phyloP scores from a whole-genome alignment of 2,113 vertebrate genomes.

The Brevimyrus niger region DNA sequence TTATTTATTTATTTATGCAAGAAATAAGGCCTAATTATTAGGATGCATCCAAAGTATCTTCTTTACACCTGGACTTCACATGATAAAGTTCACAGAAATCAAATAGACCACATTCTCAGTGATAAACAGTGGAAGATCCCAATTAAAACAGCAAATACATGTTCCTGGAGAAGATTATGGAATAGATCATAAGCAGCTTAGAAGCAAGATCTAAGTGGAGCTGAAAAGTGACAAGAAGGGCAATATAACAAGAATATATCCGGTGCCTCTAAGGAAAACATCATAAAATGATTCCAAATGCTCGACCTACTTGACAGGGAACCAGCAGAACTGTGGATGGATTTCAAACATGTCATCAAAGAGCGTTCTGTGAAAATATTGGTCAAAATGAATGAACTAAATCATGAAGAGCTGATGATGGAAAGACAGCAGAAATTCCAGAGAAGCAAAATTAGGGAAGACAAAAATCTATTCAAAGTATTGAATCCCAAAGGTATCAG shows the following conservation, averaged over 20 bases:
- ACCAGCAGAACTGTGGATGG: not conserved
- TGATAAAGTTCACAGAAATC: not conserved
- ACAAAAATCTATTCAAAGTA: not conserved
- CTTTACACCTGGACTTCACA: not conserved
- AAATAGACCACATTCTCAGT: not conserved
- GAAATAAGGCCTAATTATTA: not conserved
- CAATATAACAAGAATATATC: not conserved
- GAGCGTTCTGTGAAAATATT: not conserved
- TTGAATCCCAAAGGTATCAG: not conserved
- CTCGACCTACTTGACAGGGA: not conserved
- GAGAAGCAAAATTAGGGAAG: not conserved
- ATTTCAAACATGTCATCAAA: not conserved
- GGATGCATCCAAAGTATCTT: not conserved
- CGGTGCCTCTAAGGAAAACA: not conserved
- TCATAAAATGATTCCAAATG: not conserved
- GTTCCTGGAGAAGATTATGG: not conserved
- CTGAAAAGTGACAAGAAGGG: not conserved
- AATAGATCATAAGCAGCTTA: not conserved
- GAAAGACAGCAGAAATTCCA: not conserved
- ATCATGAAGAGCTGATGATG: not conserved
- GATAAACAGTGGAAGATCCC: not conserved
- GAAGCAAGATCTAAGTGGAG: not conserved
- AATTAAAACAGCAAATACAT: not conserved
- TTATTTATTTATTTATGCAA: not conserved
- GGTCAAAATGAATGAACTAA: not conserved